Evolutionary conservation across 2,888 invertebrate genomes (phyloP).

Genomic region (Drosophila merina): DNA sequence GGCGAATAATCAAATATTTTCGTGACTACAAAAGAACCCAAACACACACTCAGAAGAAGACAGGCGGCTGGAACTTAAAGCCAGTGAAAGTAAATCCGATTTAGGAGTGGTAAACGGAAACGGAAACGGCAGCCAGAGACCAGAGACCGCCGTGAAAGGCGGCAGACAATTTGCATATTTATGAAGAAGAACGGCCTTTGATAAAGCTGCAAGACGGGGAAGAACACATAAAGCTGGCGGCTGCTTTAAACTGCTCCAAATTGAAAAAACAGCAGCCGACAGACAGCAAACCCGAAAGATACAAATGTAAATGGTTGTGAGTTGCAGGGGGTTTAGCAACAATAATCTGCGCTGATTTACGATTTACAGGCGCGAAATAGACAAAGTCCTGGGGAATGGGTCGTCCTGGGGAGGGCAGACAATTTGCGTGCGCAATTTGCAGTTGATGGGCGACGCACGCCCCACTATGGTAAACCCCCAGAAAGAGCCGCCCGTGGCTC

Average conservation of each 20-base stretch:
- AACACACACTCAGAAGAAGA: conserved; percentile 11
- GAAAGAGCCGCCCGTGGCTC: neutral
- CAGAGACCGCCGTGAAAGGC: neutral
- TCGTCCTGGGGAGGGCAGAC: conserved; percentile 44
- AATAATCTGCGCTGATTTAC: conserved; percentile 80
- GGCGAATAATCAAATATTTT: conserved; percentile 75
- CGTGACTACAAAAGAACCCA: conserved; percentile 40
- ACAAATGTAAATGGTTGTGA: conserved; percentile 73
- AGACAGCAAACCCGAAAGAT: conserved; percentile 38
- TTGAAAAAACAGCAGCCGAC: conserved; percentile 70
- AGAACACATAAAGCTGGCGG: conserved; percentile 10
- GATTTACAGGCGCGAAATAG: conserved; percentile 78
- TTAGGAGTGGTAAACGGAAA: conserved; percentile 30
- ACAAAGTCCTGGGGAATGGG: conserved; percentile 45
- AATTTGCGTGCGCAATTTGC: conserved; percentile 77
- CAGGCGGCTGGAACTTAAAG: conserved; percentile 37
- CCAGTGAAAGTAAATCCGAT: conserved; percentile 51
- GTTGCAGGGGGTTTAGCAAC: conserved; percentile 47
- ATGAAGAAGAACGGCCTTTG: conserved; percentile 74
- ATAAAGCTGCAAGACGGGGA: conserved; percentile 50
- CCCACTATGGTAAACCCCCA: neutral
- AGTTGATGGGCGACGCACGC: conserved; percentile 70
- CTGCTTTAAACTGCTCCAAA: conserved; percentile 76
- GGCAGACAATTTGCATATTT: conserved; percentile 78
- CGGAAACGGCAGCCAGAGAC: conserved; percentile 39